Evolutionary conservation across 2,888 invertebrate species (phyloP).

Genomic region (Agriopis marginaria): DNA sequence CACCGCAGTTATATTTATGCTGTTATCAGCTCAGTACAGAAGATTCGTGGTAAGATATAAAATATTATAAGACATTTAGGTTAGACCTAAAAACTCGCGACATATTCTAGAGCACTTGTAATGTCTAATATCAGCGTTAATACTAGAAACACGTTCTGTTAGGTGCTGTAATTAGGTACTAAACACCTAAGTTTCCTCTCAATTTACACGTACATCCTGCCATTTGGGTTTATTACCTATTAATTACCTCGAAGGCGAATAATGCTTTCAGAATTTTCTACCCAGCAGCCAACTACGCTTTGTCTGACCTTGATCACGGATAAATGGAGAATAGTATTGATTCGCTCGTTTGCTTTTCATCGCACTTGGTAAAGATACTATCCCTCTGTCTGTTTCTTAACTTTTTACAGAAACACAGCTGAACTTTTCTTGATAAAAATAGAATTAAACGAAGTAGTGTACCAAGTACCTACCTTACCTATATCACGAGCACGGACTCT

Average conservation of each 20-base stretch:
- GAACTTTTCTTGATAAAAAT: no score
- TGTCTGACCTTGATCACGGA: background rate
- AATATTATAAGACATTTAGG: background rate
- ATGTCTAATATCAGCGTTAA: background rate
- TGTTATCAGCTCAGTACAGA: conserved; percentile 65
- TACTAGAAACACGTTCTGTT: no score
- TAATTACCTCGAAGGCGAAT: conserved; percentile 2
- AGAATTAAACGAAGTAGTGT: no score
- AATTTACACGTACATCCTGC: conserved; percentile 15
- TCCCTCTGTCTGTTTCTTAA: no score
- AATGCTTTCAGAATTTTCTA: background rate
- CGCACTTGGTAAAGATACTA: no score
- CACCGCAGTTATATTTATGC: conserved; percentile 56
- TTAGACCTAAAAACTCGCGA: background rate
- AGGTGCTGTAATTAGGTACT: background rate
- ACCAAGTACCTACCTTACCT: no score
- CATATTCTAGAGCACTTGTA: background rate
- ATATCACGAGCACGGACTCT: no score
- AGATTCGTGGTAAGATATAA: conserved; percentile 68
- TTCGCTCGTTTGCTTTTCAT: no score
- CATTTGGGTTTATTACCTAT: conserved; percentile 19
- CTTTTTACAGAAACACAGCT: no score
- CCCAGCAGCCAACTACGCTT: background rate
- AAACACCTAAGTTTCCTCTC: background rate
- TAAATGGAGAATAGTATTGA: background rate